Percentiles rank a stretch among this genome's conserved stretches.
Conservation (phyloP, 2,888 invertebrate species). For the Agrochola litura region DNA sequence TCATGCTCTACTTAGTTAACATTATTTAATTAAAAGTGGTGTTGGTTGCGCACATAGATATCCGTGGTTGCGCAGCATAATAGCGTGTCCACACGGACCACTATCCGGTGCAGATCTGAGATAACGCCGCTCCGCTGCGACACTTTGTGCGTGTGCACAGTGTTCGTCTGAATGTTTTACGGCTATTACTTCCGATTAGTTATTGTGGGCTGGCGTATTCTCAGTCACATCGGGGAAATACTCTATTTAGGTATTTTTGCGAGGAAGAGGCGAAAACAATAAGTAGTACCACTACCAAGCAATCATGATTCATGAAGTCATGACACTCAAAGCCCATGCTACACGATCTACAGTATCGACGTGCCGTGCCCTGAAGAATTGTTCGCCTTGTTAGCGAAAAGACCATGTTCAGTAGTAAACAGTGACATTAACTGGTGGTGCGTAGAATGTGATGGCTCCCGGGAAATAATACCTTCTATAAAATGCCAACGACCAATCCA, state of each 20-base stretch:
- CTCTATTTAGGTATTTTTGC: not conserved
- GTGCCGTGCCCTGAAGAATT: not conserved
- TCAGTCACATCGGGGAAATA: not conserved
- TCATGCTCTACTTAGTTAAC: conserved; percentile 38
- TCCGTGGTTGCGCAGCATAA: conserved; percentile 35
- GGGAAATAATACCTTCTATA: not conserved
- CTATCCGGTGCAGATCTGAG: conserved; percentile 51
- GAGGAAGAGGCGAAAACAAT: too few relatives aligned
- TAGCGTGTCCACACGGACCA: conserved; percentile 22
- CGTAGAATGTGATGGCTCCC: not conserved
- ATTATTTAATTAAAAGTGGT: conserved; percentile 36
- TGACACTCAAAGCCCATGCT: too few relatives aligned
- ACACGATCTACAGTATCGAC: not conserved
- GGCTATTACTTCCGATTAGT: conserved; percentile 25
- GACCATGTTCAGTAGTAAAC: not conserved
- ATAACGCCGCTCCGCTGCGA: conserved; percentile 49
- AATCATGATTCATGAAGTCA: too few relatives aligned
- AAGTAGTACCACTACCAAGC: not conserved
- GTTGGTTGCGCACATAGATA: conserved; percentile 31
- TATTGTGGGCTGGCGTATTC: conserved; percentile 1
- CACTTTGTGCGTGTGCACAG: conserved; percentile 25
- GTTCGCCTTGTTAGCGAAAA: not conserved
- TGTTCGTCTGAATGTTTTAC: not conserved
- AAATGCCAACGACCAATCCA: not conserved
- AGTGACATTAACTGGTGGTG: not conserved